Percentiles rank a stretch among this genome's conserved stretches.
These are phyloP conservation scores for Hyaena hyaena DNA, from an alignment of 2,113 vertebrate species.

Conservation along the genomic window DNA sequence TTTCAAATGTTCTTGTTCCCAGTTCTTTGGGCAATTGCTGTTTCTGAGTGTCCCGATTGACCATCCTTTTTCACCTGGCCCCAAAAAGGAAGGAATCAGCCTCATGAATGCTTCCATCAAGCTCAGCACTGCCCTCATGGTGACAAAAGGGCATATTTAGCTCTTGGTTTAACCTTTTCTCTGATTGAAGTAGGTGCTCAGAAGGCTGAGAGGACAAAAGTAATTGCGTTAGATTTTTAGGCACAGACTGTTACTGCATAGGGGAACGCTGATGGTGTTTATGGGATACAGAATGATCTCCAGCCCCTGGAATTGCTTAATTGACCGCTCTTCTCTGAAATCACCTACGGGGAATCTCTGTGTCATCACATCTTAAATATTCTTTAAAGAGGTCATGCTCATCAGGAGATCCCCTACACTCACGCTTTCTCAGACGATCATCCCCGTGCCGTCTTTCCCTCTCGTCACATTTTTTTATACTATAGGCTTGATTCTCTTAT, in stretches of 20 bases:
- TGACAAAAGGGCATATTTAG: background rate
- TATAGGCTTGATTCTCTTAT: background rate
- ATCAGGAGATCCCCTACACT: background rate
- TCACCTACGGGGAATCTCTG: slow-evolving; percentile 50
- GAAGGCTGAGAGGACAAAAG: slow-evolving; percentile 28
- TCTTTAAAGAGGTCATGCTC: background rate
- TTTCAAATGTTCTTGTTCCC: slow-evolving; percentile 69
- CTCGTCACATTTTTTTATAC: background rate
- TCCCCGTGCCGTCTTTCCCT: background rate
- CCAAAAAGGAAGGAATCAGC: background rate
- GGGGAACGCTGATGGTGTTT: slow-evolving; percentile 41
- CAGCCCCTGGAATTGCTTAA: slow-evolving; percentile 57
- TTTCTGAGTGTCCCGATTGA: slow-evolving; percentile 54
- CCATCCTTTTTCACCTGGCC: background rate
- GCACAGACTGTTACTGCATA: slow-evolving; percentile 66
- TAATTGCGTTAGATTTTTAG: slow-evolving; percentile 67
- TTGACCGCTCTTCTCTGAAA: slow-evolving; percentile 64
- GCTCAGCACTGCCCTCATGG: background rate
- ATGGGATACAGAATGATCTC: slow-evolving; percentile 3
- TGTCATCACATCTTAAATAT: background rate
- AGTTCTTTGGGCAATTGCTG: slow-evolving; percentile 53
- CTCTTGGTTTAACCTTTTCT: slow-evolving; percentile 56
- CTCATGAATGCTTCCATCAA: background rate
- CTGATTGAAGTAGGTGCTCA: slow-evolving; percentile 48
- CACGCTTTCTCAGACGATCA: background rate